Conservation (phyloP, 2,888 invertebrate genomes). For the Macrophya alboannulata region DNA sequence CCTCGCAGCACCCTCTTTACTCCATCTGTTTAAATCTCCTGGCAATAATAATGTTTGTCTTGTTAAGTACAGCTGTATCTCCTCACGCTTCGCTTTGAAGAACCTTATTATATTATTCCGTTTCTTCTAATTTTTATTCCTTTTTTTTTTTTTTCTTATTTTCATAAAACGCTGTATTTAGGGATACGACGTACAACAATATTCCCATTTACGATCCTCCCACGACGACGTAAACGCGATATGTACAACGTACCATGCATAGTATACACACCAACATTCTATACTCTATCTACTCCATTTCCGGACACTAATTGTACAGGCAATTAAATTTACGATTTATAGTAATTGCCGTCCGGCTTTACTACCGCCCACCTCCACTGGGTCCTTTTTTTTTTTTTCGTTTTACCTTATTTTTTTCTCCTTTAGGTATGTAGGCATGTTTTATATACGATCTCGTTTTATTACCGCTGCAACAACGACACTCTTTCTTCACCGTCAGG, state of each 20-base stretch:
- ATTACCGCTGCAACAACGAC: neutral
- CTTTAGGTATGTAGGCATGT: neutral
- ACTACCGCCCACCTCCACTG: constrained; percentile 14
- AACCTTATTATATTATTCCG: neutral
- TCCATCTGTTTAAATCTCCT: too few species aligned
- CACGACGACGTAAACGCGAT: neutral
- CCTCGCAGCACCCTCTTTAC: neutral
- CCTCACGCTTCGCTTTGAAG: neutral
- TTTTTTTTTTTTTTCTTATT: neutral
- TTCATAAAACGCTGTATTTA: neutral
- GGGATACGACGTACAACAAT: neutral
- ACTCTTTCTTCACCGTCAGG: too few species aligned
- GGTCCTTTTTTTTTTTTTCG: neutral
- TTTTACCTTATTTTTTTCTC: neutral
- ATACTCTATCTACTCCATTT: constrained; percentile 23
- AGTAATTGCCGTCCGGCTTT: constrained; percentile 34
- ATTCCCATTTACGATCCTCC: constrained; percentile 24
- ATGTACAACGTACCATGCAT: too few species aligned
- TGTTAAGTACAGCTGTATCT: too few species aligned
- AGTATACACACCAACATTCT: neutral
- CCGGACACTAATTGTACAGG: constrained; percentile 49
- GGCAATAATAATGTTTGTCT: too few species aligned
- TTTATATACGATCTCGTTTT: constrained; percentile 11
- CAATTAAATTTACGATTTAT: constrained; percentile 53
- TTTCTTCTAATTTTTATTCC: neutral